Percentiles rank a stretch among this genome's conserved stretches.
Evolutionary conservation across 2,888 invertebrate species (phyloP).

Genomic region (Cerastoderma edule): DNA sequence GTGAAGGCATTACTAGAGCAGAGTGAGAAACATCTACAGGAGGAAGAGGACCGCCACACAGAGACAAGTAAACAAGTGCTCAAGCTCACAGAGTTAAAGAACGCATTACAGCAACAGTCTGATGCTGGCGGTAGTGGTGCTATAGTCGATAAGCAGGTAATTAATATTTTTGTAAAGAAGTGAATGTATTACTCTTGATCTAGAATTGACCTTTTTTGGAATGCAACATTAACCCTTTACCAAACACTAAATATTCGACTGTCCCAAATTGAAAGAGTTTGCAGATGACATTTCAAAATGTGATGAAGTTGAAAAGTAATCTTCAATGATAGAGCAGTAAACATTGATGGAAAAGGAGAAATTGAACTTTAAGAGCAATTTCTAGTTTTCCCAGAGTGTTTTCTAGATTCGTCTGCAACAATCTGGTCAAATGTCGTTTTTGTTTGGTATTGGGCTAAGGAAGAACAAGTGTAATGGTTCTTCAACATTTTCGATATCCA

Average conservation of each 20-base stretch:
- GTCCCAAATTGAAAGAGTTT: neutral
- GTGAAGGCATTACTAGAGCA: slow-evolving; percentile 73
- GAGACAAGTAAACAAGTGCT: slow-evolving; percentile 67
- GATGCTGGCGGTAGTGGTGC: slow-evolving; percentile 69
- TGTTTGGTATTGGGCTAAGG: too few species aligned
- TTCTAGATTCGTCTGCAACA: too few species aligned
- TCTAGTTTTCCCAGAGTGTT: too few species aligned
- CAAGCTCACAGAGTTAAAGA: slow-evolving; percentile 75
- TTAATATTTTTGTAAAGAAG: neutral
- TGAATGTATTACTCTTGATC: too few species aligned
- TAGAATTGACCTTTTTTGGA: too few species aligned
- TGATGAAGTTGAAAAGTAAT: neutral
- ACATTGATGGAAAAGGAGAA: neutral
- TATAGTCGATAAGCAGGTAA: slow-evolving; percentile 73
- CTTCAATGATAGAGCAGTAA: too few species aligned
- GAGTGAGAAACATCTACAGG: slow-evolving; percentile 73
- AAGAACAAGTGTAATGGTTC: too few species aligned
- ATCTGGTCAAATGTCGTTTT: too few species aligned
- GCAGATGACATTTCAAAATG: neutral
- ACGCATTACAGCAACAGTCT: slow-evolving; percentile 76
- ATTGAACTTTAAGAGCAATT: too few species aligned
- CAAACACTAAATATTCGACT: too few species aligned
- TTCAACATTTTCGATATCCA: too few species aligned
- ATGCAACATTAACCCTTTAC: too few species aligned
- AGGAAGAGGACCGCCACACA: slow-evolving; percentile 64